Evolutionary conservation across 2,113 vertebrate genomes (phyloP).

Genomic region (Chaetorhynchus papuensis): DNA sequence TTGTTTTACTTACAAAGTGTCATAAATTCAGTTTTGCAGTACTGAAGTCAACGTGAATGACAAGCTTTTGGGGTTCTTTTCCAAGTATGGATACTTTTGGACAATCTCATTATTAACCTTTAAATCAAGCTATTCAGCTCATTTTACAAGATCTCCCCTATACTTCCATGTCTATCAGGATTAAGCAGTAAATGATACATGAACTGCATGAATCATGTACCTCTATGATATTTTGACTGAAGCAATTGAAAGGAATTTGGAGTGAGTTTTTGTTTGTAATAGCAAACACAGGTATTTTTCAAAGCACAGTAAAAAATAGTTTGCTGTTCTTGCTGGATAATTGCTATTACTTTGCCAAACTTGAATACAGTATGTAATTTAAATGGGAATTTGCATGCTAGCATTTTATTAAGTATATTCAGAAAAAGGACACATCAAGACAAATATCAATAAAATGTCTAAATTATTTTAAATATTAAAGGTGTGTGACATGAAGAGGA

Average conservation of each 20-base stretch:
- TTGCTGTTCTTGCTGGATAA: neutral
- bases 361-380: neutral
- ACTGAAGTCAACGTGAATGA: neutral
- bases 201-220: neutral
- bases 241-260: neutral
- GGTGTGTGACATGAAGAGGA: fast-evolving
- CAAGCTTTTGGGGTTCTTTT: neutral
- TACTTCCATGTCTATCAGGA: neutral
- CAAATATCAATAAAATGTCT: neutral
- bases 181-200: neutral
- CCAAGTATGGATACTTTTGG: neutral
- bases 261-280: neutral
- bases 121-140: neutral
- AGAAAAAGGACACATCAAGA: neutral
- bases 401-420: neutral
- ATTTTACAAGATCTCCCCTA: neutral
- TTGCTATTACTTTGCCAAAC: neutral
- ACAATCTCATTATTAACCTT: neutral
- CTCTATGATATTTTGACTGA: neutral
- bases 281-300: neutral
- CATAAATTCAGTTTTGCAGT: neutral
- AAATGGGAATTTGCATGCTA: neutral
- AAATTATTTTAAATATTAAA: neutral
- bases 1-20: neutral
- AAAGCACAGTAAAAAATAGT: neutral